Conservation (phyloP, 2,888 invertebrate genomes). For the Frankliniella fusca region DNA sequence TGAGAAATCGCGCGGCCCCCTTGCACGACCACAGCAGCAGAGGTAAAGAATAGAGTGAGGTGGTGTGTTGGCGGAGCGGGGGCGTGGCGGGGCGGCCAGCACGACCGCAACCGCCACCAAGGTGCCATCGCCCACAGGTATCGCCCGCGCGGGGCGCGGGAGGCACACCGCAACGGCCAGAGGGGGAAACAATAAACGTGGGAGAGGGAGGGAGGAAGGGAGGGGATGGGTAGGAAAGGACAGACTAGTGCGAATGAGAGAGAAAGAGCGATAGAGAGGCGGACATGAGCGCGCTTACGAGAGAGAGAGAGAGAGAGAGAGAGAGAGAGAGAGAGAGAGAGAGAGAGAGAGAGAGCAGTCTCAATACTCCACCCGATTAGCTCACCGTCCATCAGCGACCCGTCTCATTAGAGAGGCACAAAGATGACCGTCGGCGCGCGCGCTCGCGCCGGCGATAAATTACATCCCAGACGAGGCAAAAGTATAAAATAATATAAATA, state of each 20-base stretch:
- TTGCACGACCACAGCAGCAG: too few species aligned
- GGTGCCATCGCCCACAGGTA: too few species aligned
- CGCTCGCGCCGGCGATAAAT: neutral
- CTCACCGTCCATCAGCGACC: neutral
- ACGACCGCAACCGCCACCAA: neutral
- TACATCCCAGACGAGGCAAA: neutral
- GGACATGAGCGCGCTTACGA: too few species aligned
- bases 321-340: too few species aligned
- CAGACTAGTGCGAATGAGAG: neutral
- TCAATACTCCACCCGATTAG: neutral
- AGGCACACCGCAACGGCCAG: too few species aligned
- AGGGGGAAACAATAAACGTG: too few species aligned
- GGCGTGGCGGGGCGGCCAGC: neutral
- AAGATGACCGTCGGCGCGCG: neutral
- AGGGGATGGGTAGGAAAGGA: too few species aligned
- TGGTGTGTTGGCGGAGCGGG: neutral
- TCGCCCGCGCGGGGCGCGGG: too few species aligned
- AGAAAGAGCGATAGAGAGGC: too few species aligned
- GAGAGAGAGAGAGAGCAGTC: neutral
- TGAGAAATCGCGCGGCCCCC: too few species aligned
- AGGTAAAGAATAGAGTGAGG: neutral
- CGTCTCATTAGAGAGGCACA: conserved; percentile 4
- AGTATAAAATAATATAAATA: neutral
- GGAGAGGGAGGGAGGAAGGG: too few species aligned
- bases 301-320: neutral